Conservation (phyloP, 1,140 invertebrate genomes). For the Solen grandis region DNA sequence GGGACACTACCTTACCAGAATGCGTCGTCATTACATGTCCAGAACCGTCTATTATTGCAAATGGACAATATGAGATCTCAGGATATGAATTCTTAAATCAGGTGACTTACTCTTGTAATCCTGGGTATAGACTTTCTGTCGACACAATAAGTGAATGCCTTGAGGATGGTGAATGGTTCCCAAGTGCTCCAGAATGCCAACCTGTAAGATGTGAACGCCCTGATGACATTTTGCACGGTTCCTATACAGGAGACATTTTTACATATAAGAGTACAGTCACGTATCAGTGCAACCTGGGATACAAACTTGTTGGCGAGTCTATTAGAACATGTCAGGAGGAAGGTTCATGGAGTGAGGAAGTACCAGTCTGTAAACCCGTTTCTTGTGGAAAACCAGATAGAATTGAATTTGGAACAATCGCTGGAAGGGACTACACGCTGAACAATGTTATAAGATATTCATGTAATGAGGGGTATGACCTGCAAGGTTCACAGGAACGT, state of each 20-base stretch:
- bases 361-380: conserved; percentile 87
- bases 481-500: conserved; percentile 75
- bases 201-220: conserved; percentile 80
- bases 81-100: conserved; percentile 46
- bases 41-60: conserved; percentile 60
- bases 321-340: conserved; percentile 92
- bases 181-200: conserved; percentile 83
- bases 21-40: conserved; percentile 67
- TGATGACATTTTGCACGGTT: conserved; percentile 83
- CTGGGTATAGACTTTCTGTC: conserved; percentile 88
- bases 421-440: conserved; percentile 81
- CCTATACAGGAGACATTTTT: conserved; percentile 79
- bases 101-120: conserved; percentile 89
- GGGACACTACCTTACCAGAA: conserved; percentile 66
- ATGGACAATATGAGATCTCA: conserved; percentile 81
- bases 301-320: conserved; percentile 71
- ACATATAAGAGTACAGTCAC: conserved; percentile 83
- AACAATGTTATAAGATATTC: conserved; percentile 82
- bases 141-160: conserved; percentile 86
- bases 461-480: conserved; percentile 80
- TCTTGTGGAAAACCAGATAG: conserved; percentile 63
- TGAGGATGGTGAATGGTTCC: conserved; percentile 94
- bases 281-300: conserved; percentile 80
- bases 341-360: conserved; percentile 91
- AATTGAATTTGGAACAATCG: conserved; percentile 61